These are phyloP conservation scores for Toxotes chatareus DNA, from an alignment of 2,113 vertebrate genomes.

Conservation along the genomic window DNA sequence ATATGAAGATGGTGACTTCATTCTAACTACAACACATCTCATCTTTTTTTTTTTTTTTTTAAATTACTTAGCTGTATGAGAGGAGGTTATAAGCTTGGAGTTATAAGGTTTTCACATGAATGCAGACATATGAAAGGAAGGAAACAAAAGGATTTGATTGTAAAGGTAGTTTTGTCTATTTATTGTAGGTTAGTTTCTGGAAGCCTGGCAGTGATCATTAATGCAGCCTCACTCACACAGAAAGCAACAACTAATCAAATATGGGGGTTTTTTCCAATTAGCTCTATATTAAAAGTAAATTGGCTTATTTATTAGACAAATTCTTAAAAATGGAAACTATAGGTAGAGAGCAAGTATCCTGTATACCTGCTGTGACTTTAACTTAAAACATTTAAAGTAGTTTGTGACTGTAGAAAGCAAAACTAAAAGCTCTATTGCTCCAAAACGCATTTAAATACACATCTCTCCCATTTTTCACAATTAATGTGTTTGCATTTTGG, in stretches of 20 bases:
- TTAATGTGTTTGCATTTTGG: not conserved
- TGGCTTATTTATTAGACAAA: too few relatives aligned
- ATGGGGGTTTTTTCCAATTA: too few relatives aligned
- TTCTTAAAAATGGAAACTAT: not conserved
- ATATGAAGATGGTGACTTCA: not conserved
- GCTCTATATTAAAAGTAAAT: too few relatives aligned
- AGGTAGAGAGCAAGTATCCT: not conserved
- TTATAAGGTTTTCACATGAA: constrained; percentile 23
- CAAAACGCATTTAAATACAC: not conserved
- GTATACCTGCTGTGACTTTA: not conserved
- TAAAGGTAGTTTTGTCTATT: not conserved
- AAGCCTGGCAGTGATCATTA: not conserved
- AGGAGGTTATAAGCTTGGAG: not conserved
- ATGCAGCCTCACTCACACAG: not conserved
- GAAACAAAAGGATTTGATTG: not conserved
- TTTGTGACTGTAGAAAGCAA: not conserved
- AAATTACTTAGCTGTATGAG: not conserved
- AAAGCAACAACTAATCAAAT: too few relatives aligned
- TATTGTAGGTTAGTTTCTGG: not conserved
- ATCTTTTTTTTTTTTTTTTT: not conserved
- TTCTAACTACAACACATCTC: not conserved
- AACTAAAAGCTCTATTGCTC: not conserved
- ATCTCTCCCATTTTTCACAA: not conserved
- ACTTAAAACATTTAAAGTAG: not conserved
- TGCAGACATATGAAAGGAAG: not conserved